Percentiles rank a stretch among this genome's conserved stretches.
Conservation (phyloP, 1,140 invertebrate species). For the Neodiprion lecontei region DNA sequence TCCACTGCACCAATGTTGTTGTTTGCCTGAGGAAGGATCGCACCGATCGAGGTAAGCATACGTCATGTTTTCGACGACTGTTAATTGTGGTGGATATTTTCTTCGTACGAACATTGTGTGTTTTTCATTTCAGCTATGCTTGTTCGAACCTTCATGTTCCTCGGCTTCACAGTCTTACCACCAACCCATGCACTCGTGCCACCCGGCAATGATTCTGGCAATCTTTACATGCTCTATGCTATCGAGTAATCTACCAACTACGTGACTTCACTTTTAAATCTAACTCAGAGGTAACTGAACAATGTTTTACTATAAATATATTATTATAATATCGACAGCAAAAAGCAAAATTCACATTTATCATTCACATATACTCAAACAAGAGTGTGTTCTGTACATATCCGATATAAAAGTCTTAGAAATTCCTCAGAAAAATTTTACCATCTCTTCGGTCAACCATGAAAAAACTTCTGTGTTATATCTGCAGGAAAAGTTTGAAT, state of each 20-base stretch:
- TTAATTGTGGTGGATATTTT: constrained; percentile 17
- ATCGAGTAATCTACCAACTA: constrained; percentile 69
- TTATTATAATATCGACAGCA: too few species aligned
- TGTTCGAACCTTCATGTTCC: constrained; percentile 95
- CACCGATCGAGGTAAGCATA: constrained; percentile 71
- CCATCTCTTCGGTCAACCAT: too few species aligned
- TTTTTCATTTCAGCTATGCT: constrained; percentile 70
- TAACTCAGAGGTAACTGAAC: constrained; percentile 46
- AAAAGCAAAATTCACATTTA: too few species aligned
- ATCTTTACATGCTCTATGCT: constrained; percentile 82
- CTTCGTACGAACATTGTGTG: constrained; percentile 28
- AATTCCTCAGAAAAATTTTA: too few species aligned
- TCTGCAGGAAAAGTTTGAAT: too few species aligned
- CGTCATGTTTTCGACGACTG: constrained; percentile 30
- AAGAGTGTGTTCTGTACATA: too few species aligned
- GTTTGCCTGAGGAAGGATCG: constrained; percentile 86
- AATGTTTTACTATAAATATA: not conserved
- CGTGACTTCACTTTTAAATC: constrained; percentile 51
- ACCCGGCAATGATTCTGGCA: constrained; percentile 68
- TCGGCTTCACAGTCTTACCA: constrained; percentile 87
- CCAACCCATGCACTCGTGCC: constrained; percentile 82
- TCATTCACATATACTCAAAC: too few species aligned
- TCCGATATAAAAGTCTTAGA: too few species aligned
- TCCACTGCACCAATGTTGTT: constrained; percentile 82
- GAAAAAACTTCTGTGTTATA: too few species aligned